Percentiles rank a stretch among this genome's conserved stretches.
Conservation (phyloP, 2,888 invertebrate genomes). For the Harmothoe impar region DNA sequence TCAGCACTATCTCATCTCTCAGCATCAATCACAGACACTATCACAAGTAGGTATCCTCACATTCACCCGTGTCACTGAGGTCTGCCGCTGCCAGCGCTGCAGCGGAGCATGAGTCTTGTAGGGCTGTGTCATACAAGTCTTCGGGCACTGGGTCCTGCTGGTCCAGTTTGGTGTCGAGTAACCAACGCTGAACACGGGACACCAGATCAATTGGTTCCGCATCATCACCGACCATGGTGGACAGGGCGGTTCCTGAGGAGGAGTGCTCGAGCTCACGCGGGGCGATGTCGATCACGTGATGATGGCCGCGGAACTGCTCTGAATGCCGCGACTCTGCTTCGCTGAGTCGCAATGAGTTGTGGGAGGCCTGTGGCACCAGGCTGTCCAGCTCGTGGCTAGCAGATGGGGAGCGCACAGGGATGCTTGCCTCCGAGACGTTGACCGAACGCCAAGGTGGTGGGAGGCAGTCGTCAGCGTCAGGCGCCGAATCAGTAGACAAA, state of each 20-base stretch:
- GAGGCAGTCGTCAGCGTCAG: slow-evolving; percentile 34
- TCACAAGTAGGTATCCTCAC: slow-evolving; percentile 56
- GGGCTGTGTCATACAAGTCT: not conserved
- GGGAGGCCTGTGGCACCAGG: slow-evolving; percentile 67
- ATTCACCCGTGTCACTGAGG: slow-evolving; percentile 25
- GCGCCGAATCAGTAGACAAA: slow-evolving; percentile 22
- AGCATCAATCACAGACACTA: slow-evolving; percentile 42
- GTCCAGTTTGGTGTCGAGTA: slow-evolving; percentile 37
- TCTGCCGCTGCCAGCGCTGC: not conserved
- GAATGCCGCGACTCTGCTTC: slow-evolving; percentile 71
- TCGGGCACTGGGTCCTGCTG: slow-evolving; percentile 49
- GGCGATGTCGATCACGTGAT: slow-evolving; percentile 67
- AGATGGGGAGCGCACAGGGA: slow-evolving; percentile 64
- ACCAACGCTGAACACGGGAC: slow-evolving; percentile 38
- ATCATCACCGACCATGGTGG: slow-evolving; percentile 37
- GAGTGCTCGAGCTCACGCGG: slow-evolving; percentile 47
- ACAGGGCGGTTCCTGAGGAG: slow-evolving; percentile 18
- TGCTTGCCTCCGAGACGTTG: slow-evolving; percentile 52
- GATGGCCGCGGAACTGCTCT: slow-evolving; percentile 65
- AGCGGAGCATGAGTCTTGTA: not conserved
- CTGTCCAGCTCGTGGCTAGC: slow-evolving; percentile 63
- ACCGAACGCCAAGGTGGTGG: slow-evolving; percentile 66
- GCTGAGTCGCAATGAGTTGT: slow-evolving; percentile 68
- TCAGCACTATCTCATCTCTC: not conserved
- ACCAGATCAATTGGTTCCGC: slow-evolving; percentile 35